Conservation (phyloP, 2,797 vertebrate species). For the Lacerta agilis region DNA sequence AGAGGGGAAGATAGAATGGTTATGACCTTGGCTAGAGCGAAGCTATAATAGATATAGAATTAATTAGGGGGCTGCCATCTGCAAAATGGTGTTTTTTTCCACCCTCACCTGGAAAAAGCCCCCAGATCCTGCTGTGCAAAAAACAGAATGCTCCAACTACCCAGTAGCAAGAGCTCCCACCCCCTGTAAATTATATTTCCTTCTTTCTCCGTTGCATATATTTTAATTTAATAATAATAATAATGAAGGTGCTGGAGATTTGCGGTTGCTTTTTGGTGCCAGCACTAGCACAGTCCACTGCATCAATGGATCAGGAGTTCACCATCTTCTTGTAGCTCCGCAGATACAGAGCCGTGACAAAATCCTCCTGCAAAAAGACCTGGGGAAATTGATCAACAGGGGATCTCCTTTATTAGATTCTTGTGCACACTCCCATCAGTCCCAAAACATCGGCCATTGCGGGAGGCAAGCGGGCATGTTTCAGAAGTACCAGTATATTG, state of each 20-base stretch:
- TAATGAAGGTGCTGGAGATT: not conserved
- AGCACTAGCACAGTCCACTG: not conserved
- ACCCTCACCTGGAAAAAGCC: not conserved
- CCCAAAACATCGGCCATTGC: not conserved
- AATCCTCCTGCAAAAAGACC: not conserved
- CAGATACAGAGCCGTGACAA: not conserved
- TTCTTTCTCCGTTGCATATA: not conserved
- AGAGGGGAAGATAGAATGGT: conserved; percentile 10
- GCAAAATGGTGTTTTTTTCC: conserved; percentile 30
- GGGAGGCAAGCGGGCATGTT: not conserved
- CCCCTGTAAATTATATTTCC: not conserved
- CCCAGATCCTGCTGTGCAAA: conserved; percentile 17
- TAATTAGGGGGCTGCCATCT: conserved; percentile 9
- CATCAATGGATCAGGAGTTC: not conserved
- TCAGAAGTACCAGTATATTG: not conserved
- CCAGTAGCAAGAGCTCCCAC: too few species aligned
- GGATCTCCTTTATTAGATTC: not conserved
- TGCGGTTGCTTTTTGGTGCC: conserved; percentile 36
- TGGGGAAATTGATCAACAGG: not conserved
- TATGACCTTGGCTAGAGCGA: not conserved
- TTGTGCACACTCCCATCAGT: not conserved
- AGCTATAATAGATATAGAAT: conserved; percentile 15
- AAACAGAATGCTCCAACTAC: not conserved
- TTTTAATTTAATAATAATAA: not conserved
- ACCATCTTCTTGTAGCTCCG: not conserved